Base-by-base conservation (phyloP, 2,888 invertebrate genomes). In the Caenorhabditis sp. region DNA sequence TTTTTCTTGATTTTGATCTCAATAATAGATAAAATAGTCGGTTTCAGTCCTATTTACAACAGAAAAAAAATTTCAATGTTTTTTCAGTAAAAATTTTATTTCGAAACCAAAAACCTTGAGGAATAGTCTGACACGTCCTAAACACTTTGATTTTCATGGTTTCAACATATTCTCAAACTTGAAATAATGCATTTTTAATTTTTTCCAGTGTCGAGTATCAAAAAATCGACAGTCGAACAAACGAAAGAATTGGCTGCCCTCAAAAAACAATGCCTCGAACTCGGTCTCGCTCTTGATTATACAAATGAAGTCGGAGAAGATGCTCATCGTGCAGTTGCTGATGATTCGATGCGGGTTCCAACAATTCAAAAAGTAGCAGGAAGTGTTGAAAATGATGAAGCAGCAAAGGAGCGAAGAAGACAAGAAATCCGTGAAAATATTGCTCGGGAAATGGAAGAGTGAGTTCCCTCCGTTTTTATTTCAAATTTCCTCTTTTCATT, bases 231-330 rank as follows among this genome's bases (percentile, higher is more conserved):
- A n/a, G 68, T 61, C 31, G 72, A 57, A 17, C 72, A 68, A 31
- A 70, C 78, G 59, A 77, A 76, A 63, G 76, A 82, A 58, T 60
- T 82, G 67, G 78, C 78, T 20, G 63, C 71, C 21, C 31, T 81
- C 57, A 68, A 74, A 38, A 81, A 81, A 50, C 74, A 71, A 27
- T 78, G 76, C 14, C 63, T 82, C 38, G 58, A 74, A 67, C 71
- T 71, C 49, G 80, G 80, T 25, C 63, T 80, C 14, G 61, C 72
- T 25, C 43, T 76, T 12, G 67, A 70, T 14, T 67, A 70, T 12
- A 49, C 74, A 7, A 36, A 65, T 4, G 59, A 63, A 26, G 43
- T 72, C 12, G 61, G 52, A 53, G 54, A 49, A 17, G 57, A 36
- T 4, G 66, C 74, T 14, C 43, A 21, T 17, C 12, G 27, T 10